Evolutionary conservation across 1,140 invertebrate species (phyloP), one percentile per base, ranked within the genome.

Genomic region (Drosophila ambigua): DNA sequence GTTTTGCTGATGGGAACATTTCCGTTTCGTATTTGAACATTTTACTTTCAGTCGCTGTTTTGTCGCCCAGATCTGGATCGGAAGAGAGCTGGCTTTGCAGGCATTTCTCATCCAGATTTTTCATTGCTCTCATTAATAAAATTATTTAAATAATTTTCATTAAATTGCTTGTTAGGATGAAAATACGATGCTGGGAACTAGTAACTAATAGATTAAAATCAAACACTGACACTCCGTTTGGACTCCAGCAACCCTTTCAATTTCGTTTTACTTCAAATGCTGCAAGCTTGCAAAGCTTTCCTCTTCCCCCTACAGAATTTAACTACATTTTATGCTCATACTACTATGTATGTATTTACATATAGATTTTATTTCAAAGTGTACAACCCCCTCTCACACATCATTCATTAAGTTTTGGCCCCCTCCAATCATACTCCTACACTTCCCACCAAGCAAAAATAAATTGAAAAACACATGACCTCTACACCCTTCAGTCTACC

Each of bases 21-120:
- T 87, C 82, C 83, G 83, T 83, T 88, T 83, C 68, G 75, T 79
- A 83, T 87, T 87, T 79, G 72, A 61, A 11, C 80, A 77, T 82
- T 87, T 87, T 87, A 78, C 68, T 82, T 66, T 48, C 7, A 60
- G 50, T 41, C 23, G 49, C 44, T 50, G 61, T 57, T 59, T 65
- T 50, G 63, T 67, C 43, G 23, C 43, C n/a, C 11, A 68, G 31
- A 57, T 68, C 64, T 57, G 45, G 51, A 68, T 35, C n/a, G 26
- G 20, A 50, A 9, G 11, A n/a, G 9, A 2, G 2, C 9, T 11
- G 16, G 48, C 28, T 26, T 11, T 24, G 44, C 44, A 41, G 43
- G 44, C 43, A 50, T 77, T 77, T 77, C 48, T 41, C 64, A 62
- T 75, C 74, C 63, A 82, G 72, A 77, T 58, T 75, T 71, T 51